Conservation (phyloP, 2,113 vertebrate species). For the Garra rufa region DNA sequence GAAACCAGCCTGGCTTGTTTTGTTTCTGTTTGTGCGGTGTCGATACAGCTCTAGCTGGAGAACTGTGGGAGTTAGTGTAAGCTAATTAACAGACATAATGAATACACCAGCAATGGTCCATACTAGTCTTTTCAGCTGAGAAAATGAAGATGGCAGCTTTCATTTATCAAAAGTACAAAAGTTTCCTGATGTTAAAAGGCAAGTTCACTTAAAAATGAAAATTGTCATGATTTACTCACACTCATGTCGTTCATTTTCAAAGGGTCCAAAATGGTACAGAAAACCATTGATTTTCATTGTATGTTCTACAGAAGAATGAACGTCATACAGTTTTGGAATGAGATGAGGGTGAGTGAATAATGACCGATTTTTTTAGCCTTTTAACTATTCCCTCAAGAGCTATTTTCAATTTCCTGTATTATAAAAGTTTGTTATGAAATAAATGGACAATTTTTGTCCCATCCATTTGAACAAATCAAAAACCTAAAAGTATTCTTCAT, state of each 20-base stretch:
- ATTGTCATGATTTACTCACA: not conserved
- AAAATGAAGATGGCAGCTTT: not conserved
- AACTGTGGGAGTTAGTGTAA: not conserved
- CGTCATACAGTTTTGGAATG: not conserved
- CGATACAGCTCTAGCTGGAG: not conserved
- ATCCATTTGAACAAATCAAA: not conserved
- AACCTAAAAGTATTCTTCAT: not conserved
- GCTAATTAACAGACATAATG: not conserved
- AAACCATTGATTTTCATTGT: not conserved
- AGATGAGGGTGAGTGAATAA: not conserved
- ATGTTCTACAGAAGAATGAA: not conserved
- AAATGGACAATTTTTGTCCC: not conserved
- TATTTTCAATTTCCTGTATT: not conserved
- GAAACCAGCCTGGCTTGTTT: not conserved
- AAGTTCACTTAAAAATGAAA: not conserved
- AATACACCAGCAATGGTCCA: not conserved
- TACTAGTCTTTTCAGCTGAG: not conserved
- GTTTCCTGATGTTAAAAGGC: not conserved
- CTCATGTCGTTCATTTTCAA: not conserved
- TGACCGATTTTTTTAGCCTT: not conserved
- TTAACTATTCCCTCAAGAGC: not conserved
- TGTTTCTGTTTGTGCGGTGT: not conserved
- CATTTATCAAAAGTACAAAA: not conserved
- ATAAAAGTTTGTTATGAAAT: not conserved
- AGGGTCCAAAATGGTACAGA: not conserved